phyloP scores from a whole-genome alignment of 2,113 vertebrate genomes.

The Desmodus rotundus region DNA sequence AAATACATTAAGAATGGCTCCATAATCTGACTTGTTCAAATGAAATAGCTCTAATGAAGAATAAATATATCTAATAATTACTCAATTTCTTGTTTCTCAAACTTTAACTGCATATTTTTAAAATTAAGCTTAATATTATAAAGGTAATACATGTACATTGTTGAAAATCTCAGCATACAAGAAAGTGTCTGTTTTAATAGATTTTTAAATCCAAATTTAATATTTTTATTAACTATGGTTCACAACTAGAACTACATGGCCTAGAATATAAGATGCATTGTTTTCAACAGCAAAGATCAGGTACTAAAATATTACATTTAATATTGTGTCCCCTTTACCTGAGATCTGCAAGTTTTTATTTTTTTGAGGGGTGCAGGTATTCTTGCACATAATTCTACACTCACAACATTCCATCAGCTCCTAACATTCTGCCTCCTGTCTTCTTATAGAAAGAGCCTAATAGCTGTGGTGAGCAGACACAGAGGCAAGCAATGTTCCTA shows the following conservation, averaged over 20 bases:
- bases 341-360: neutral
- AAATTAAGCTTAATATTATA: conserved; percentile 14
- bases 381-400: neutral
- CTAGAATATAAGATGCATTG: neutral
- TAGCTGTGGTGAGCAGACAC: neutral
- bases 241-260: neutral
- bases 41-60: conserved; percentile 1
- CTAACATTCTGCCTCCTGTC: neutral
- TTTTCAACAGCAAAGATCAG: neutral
- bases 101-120: neutral
- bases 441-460: neutral
- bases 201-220: neutral
- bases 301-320: neutral
- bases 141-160: neutral
- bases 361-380: neutral
- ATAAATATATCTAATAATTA: conserved; percentile 40
- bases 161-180: neutral
- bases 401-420: neutral
- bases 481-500: neutral
- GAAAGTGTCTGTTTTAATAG: neutral
- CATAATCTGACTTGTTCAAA: conserved; percentile 29
- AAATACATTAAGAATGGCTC: conserved; percentile 20
- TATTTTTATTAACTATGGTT: neutral
- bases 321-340: neutral
- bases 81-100: neutral